phyloP scores from a whole-genome alignment of 1,140 invertebrate species.

The Scaptomyza montana region DNA sequence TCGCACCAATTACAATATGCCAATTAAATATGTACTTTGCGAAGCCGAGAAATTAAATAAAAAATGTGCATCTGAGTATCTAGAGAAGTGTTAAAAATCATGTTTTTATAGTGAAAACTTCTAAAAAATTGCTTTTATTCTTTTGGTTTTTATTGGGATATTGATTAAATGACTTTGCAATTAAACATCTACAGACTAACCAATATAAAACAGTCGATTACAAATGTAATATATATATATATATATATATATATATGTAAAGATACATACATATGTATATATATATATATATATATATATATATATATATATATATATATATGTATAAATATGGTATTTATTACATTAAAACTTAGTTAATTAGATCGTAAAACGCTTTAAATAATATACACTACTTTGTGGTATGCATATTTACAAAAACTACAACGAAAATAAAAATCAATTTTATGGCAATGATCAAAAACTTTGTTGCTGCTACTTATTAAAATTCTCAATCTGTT shows the following conservation, averaged over 20 bases:
- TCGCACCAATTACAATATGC: too few relatives aligned
- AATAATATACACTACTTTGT: slow-evolving; percentile 12
- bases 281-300: too few relatives aligned
- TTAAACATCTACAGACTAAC: slow-evolving; percentile 24
- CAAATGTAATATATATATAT: slow-evolving; percentile 28
- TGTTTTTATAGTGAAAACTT: not conserved
- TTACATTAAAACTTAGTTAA: slow-evolving; percentile 30
- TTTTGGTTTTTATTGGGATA: slow-evolving; percentile 7
- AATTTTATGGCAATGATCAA: slow-evolving; percentile 59
- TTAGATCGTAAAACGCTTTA: slow-evolving; percentile 11
- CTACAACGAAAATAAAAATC: slow-evolving; percentile 31
- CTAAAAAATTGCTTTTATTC: not conserved
- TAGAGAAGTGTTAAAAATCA: too few relatives aligned
- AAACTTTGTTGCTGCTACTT: slow-evolving; percentile 50
- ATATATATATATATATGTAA: slow-evolving; percentile 33
- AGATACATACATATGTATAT: too few relatives aligned
- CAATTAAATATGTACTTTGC: too few relatives aligned
- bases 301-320: slow-evolving; percentile 29
- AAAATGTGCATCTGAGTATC: too few relatives aligned
- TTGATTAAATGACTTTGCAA: slow-evolving; percentile 67
- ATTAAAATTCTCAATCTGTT: slow-evolving; percentile 82
- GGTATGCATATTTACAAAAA: slow-evolving; percentile 17
- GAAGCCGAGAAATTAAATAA: too few relatives aligned
- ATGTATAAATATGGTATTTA: slow-evolving; percentile 26
- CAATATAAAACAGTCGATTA: slow-evolving; percentile 68